Evolutionary conservation across 1,140 invertebrate genomes (phyloP), one percentile per base, ranked within the genome.

Genomic region (Aphaenogaster floridana): DNA sequence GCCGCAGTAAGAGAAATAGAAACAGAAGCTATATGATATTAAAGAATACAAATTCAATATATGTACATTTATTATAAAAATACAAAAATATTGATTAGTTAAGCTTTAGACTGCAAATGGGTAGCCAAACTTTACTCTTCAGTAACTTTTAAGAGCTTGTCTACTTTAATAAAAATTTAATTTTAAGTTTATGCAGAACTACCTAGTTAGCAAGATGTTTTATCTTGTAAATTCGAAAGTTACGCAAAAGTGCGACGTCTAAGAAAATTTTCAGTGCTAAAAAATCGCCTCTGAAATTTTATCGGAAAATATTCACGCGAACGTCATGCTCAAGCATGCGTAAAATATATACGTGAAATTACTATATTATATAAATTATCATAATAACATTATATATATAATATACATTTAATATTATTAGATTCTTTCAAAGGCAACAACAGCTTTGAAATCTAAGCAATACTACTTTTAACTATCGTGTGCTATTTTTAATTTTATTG

Each of bases 101-200:
- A 48, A 64, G 42, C 28, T 54, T 21, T 7, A 13, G 15, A 15
- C 1, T 69, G 21, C 52, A 45, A 68, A 81, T 69, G 21, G 36
- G 15, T 42, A 54, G 28, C 2, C 9, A 54, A 69, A 57, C 4
- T 11, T 69, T 69, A 17, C 13, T n/a, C 63, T 69, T 69, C 2
- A 52, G 21, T 45, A 81, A 69, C 39, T 45, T 3, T 69, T 8
- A 42, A 69, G 36, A 69, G 21, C 36, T 71, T 54, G 39, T 34
- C 63, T 7, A 34, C 21, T 71, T 81, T 69, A 63, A 63, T 61
- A 57, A 69, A 69, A 81, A 81, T 81, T 81, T 81, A 81, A 81
- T 69, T 34, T 54, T 15, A 81, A 81, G n/a, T 81, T 69, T 81
- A 64, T 36, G n/a, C 15, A 28, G 48, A 48, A 15, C 52, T 69